These are phyloP conservation scores for Druceiella hillmani DNA, from an alignment of 2,888 invertebrate genomes.

Conservation along the genomic window DNA sequence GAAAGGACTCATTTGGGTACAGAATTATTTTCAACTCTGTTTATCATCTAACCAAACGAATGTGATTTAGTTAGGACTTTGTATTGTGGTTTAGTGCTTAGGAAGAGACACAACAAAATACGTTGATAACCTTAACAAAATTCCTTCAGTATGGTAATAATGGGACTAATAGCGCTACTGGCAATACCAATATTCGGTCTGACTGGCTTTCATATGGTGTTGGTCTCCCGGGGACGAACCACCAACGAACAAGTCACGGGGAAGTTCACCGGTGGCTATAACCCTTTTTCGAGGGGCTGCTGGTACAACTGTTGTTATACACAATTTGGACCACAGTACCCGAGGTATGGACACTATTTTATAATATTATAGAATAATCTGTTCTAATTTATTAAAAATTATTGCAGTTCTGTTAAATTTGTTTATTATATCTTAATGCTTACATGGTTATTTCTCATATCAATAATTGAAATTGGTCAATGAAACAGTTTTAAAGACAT, in stretches of 20 bases:
- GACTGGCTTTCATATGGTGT: constrained; percentile 96
- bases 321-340: constrained; percentile 95
- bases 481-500: too few relatives aligned
- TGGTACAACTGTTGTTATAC: constrained; percentile 93
- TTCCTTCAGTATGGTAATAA: constrained; percentile 73
- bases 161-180: constrained; percentile 86
- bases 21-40: too few relatives aligned
- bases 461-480: too few relatives aligned
- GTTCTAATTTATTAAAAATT: too few relatives aligned
- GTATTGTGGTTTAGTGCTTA: too few relatives aligned
- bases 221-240: constrained; percentile 93
- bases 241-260: constrained; percentile 99
- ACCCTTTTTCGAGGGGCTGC: constrained; percentile 96
- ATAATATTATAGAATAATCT: too few relatives aligned
- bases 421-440: too few relatives aligned
- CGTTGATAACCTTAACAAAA: constrained; percentile 2
- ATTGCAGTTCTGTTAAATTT: too few relatives aligned
- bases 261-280: constrained; percentile 97
- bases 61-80: constrained; percentile 7
- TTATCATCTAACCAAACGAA: background rate
- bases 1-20: too few relatives aligned
- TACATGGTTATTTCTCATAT: too few relatives aligned
- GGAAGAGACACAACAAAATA: too few relatives aligned
- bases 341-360: too few relatives aligned
- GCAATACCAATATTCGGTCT: constrained; percentile 96